Evolutionary conservation across 2,113 vertebrate genomes (phyloP), one percentile per base, ranked within the genome.

Genomic region (Forbesichthys agassizii): DNA sequence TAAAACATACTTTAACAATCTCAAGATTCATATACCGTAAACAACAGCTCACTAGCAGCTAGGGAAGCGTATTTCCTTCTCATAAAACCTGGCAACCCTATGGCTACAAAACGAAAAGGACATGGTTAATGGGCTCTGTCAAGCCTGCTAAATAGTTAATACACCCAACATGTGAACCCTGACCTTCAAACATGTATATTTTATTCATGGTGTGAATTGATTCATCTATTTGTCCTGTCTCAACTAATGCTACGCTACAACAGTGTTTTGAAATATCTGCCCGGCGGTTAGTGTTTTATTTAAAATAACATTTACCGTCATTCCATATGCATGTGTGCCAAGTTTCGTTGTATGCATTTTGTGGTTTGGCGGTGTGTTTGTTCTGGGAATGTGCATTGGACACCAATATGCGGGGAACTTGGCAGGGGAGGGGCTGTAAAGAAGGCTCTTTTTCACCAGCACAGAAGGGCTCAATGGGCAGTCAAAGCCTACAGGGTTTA

Each of bases 141-240:
- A 71, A 61, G 68, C 13, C 54, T 73, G 18, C 36, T 88, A 84
- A 87, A 83, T 83, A 81, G 64, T 85, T 84, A 81, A 83, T 77
- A 78, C 36, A 57, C 42, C 63, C 62, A 72, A 72, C 73, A 78
- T 59, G 65, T 53, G 72, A 61, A 77, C 68, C 1, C 33, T 81
- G 81, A 80, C 77, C 85, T 85, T 77, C 74, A 73, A 71, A 70
- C 47, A 54, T 10, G 62, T n/a, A 75, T 82, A 68, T 80, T 81
- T 85, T 77, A 83, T 84, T 85, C 69, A 86, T 72, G 46, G 11
- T 11, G 42, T 68, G 53, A 60, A 72, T 69, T 54, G 76, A 78
- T 64, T 73, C 78, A 80, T 71, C 47, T 58, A 48, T 72, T 62
- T 69, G 16, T 42, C 13, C 70, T 64, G 73, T 51, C 9, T 54